These are phyloP conservation scores for Lophius piscatorius DNA, from an alignment of 2,113 vertebrate species.

Conservation along the genomic window DNA sequence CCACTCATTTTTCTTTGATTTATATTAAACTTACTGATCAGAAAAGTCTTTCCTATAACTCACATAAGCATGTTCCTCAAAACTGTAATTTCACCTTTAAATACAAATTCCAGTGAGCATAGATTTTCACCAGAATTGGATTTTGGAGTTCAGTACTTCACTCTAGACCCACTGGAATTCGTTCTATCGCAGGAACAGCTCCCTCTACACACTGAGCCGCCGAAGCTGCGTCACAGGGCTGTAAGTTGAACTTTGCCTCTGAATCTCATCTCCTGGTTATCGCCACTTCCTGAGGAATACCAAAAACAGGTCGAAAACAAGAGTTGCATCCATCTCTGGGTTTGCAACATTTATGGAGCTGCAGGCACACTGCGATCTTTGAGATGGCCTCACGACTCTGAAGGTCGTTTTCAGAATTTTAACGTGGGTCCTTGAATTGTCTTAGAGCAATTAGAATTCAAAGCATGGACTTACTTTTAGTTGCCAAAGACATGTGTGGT, in stretches of 20 bases:
- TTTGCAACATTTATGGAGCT: neutral
- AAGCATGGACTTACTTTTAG: slow-evolving; percentile 10
- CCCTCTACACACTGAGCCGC: no score
- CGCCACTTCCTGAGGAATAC: slow-evolving; percentile 33
- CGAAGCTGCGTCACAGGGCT: slow-evolving; percentile 6
- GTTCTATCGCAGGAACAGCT: neutral
- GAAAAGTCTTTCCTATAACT: no score
- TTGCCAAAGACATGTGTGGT: slow-evolving; percentile 5
- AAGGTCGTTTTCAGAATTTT: slow-evolving; percentile 50
- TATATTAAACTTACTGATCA: no score
- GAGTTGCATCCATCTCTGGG: slow-evolving; percentile 8
- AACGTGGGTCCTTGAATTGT: slow-evolving; percentile 40
- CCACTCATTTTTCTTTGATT: no score
- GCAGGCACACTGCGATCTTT: slow-evolving; percentile 7
- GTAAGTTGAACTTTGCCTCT: slow-evolving; percentile 5
- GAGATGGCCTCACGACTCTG: neutral
- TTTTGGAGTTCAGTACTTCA: neutral
- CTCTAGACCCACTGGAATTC: neutral
- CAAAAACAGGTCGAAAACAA: slow-evolving; percentile 17
- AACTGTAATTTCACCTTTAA: slow-evolving; percentile 6
- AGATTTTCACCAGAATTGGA: neutral
- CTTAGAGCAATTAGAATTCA: slow-evolving; percentile 40
- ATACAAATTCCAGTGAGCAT: slow-evolving; percentile 1
- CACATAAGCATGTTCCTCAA: no score
- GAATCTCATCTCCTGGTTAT: slow-evolving; percentile 43